Percentiles rank a stretch among this genome's conserved stretches.
Evolutionary conservation across 2,113 vertebrate genomes (phyloP).

Genomic region (Salminus brasiliensis): DNA sequence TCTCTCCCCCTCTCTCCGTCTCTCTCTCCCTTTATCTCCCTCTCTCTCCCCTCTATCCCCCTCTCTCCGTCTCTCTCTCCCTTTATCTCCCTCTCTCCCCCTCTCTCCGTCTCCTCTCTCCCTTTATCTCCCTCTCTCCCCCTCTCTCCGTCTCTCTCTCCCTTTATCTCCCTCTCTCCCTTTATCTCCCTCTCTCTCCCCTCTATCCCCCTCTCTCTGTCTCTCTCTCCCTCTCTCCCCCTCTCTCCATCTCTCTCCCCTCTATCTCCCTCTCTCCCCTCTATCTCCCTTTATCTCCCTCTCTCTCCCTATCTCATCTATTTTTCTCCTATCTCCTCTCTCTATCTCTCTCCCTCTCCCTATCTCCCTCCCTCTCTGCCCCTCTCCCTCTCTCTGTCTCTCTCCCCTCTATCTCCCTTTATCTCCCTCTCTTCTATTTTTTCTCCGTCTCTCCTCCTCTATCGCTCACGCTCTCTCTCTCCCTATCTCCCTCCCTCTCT

Average conservation of each 20-base stretch:
- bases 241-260: conserved; percentile 59
- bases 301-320: conserved; percentile 53
- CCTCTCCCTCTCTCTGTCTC: background rate
- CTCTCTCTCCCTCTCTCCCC: conserved; percentile 44
- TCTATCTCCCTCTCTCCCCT: conserved; percentile 66
- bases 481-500: background rate
- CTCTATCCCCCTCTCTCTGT: conserved; percentile 12
- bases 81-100: conserved; percentile 9
- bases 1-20: too few species aligned
- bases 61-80: background rate
- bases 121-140: conserved; percentile 19
- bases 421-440: background rate
- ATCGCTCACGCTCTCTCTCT: conserved; percentile 2
- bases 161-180: too few species aligned
- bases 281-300: background rate
- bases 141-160: background rate
- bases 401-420: background rate
- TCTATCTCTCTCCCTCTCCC: background rate
- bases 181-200: conserved; percentile 4
- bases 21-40: too few species aligned
- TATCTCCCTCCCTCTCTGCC: conserved; percentile 8
- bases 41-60: too few species aligned
- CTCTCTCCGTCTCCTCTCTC: background rate
- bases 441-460: background rate
- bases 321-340: conserved; percentile 47